phyloP scores from a whole-genome alignment of 2,797 vertebrate genomes.

The Sebastes jordani region DNA sequence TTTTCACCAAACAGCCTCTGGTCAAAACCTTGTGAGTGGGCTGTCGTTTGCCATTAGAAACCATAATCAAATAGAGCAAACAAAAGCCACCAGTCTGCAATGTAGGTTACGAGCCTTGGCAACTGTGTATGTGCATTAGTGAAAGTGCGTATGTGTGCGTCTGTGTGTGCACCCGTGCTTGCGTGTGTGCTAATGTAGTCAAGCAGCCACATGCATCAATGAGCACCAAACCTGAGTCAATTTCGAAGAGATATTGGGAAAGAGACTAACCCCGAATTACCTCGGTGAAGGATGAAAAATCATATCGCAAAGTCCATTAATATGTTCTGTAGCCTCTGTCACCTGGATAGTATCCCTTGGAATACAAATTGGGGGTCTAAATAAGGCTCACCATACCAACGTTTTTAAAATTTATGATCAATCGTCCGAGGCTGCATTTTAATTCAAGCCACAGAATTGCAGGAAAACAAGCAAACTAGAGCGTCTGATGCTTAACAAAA shows the following conservation, averaged over 20 bases:
- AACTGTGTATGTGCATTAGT: conserved; percentile 46
- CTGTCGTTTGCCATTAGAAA: conserved; percentile 64
- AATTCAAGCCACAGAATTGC: conserved; percentile 27
- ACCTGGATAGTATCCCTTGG: conserved; percentile 16
- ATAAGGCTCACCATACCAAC: conserved; percentile 22
- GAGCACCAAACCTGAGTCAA: conserved; percentile 51
- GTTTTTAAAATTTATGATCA: conserved; percentile 41
- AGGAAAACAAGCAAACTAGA: conserved; percentile 26
- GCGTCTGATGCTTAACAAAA: neutral
- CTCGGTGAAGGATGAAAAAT: conserved; percentile 44
- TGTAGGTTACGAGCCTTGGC: conserved; percentile 55
- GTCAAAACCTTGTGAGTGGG: conserved; percentile 64
- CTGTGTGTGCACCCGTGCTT: conserved; percentile 5
- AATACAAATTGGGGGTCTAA: conserved; percentile 50
- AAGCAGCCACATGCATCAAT: conserved; percentile 54
- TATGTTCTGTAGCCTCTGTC: conserved; percentile 43
- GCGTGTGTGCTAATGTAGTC: conserved; percentile 49
- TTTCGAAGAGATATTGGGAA: conserved; percentile 53
- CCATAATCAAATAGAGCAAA: conserved; percentile 64
- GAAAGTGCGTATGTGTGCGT: conserved; percentile 8
- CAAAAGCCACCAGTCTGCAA: conserved; percentile 61
- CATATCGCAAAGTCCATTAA: conserved; percentile 59
- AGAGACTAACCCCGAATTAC: conserved; percentile 50
- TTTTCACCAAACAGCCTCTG: conserved; percentile 66
- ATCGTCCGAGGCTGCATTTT: neutral